Evolutionary conservation across 1,140 invertebrate species (phyloP), one percentile per base, ranked within the genome.

Genomic region (Aphelenchoides fujianensis): DNA sequence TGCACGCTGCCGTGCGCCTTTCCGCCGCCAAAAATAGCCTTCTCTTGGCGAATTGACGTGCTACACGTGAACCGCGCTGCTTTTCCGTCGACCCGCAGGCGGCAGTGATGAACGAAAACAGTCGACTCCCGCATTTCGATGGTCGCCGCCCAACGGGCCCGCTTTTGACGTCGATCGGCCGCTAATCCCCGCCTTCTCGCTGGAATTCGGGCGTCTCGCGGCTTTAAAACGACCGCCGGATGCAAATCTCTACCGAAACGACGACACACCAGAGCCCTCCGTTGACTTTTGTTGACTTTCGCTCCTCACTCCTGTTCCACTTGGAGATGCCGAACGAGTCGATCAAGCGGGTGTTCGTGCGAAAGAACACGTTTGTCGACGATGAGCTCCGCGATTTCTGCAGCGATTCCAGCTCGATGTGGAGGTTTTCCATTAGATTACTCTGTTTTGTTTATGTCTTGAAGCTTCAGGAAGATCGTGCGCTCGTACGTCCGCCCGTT

Each of bases 391-490:
- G 34, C 19, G 55, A 59, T 19, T 59, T 59, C 34, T 7, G 5
- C 23, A 30, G 27, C 19, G 55, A 59, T 59, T 5, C 55, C 5
- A 30, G 27, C 12, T 59, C 55, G 5, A 59, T 59, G 55, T 59
- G 55, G 55, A 59, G 55, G 55, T 59, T 48, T 48, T 12, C 23
- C 41, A 48, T 48, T 48, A 12, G 23, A 48, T 48, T 48, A 23
- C 12, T 48, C 12, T n/a, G 23, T 23, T 48, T 48, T 48, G 41
- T 12, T 48, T 23, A 48, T 23, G 23, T 48, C 41, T 48, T 48
- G 41, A n/a, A n/a, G n/a, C n/a, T 59, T 5, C 7, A 59, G 55
- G 55, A 59, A 59, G 34, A 59, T 59, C 34, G 55, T 59, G 28
- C 55, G 55, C 23, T 59, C 55, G 28, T 59, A 59, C 34, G 23